Base-by-base conservation (phyloP, 2,888 invertebrate genomes). In the Copidosoma aretas region DNA sequence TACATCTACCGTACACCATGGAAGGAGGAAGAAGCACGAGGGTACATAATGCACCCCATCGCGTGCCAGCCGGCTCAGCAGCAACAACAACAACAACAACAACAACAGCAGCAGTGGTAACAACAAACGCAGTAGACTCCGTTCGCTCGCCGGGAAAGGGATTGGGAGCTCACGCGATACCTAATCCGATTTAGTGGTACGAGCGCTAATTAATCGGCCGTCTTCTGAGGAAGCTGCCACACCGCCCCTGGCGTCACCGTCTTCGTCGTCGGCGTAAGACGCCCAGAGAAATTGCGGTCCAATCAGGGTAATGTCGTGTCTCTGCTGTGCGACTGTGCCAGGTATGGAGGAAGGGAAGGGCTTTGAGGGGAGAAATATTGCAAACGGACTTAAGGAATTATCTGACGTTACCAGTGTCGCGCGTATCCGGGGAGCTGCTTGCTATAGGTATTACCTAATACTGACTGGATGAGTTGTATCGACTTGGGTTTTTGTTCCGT, bases 181-280 rank as follows among this genome's bases (percentile, higher is more conserved):
- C 64, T 71, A 71, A 71, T 71, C 71, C 64, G 69, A 71, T 70
- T 69, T 70, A 66, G 66, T 46, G 21, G 51, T 43, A 60, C 46
- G 64, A 4, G 69, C 71, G 67, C 59, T 71, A 71, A 71, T 71
- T 71, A 71, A 71, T 71, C 59, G 71, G 66, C 61, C 61, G 54
- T 67, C 62, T 61, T 41, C 53, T 24, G 32, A 41, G 61, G 64
- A 64, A 67, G 57, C 58, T 51, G 56, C 61, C 32, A 24, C 32
- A 24, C 32, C 10, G 43, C 14, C 14, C 8, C 17, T 46, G 17
- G 43, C 43, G 14, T 46, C 17, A 46, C 43, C 43, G 12, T 15
- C 15, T 4, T 17, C 17, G 14, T 46, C 43, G 14, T 46, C 43
- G 43, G 3, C 17, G 43, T 43, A 56, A 56, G 68, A 43, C 54